Evolutionary conservation across 2,797 vertebrate genomes (phyloP), one percentile per base, ranked within the genome.

Genomic region (Luscinia luscinia): DNA sequence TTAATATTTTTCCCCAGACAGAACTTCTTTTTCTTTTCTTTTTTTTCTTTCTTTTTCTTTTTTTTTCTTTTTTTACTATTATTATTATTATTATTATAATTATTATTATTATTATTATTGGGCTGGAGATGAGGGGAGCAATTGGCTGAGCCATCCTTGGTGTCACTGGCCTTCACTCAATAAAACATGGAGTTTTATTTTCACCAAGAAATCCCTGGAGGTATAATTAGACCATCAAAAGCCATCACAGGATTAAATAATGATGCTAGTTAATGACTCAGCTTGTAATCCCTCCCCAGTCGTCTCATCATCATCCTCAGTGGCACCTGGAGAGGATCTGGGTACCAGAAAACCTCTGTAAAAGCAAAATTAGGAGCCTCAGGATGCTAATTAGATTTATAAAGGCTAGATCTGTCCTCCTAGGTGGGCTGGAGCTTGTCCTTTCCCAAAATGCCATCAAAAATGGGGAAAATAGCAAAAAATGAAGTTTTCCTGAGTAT

Each of bases 171-270:
- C 38, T 8, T 89, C 27, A 22, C 52, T 84, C 52, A 78, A 84
- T 72, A 66, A 78, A 78, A 84, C 22, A 46, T 18, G 15, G 36
- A 40, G 28, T 30, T 70, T 76, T 70, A 38, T 80, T 77, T 55
- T 45, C 45, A 73, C 30, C 52, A 32, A 32, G 30, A 77, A 80
- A 58, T 86, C 74, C 87, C 59, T 45, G 11, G 21, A 91, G 88
- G 62, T 64, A 24, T 89, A 69, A 40, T 87, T 87, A 93, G 63
- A 49, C 89, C 51, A 13, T 43, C 30, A 48, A 84, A 94, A 85
- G 48, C 89, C 43, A 6, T 63, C n/a, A 34, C 18, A 46, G 69
- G 49, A 79, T 85, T 93, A 91, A 93, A 93, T 80, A 90, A 55
- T 30, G 5, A 67, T 3, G 3, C 77, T 86, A 52, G 17, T 58